Percentiles rank a stretch among this genome's conserved stretches.
Evolutionary conservation across 1,140 invertebrate genomes (phyloP).

Genomic region (Drosophila sp.): DNA sequence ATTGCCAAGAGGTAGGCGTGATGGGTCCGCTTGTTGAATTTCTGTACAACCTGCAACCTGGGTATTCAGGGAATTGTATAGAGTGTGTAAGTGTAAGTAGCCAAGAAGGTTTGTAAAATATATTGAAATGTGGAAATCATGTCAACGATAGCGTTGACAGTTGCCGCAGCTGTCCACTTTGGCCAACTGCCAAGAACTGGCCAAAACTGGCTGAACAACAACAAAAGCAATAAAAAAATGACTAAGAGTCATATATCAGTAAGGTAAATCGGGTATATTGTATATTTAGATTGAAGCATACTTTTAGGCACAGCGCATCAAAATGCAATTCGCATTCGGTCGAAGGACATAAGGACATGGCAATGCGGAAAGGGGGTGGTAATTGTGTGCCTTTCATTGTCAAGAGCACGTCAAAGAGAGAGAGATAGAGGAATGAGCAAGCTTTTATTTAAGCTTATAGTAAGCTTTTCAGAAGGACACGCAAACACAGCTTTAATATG

Average conservation of each 20-base stretch:
- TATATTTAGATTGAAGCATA: constrained; percentile 34
- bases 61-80: not conserved
- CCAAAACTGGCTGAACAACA: constrained; percentile 16
- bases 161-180: constrained; percentile 60
- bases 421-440: not conserved
- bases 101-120: not conserved
- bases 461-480: constrained; percentile 10
- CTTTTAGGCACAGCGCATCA: constrained; percentile 25
- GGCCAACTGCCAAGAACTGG: constrained; percentile 48
- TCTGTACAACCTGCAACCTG: not conserved
- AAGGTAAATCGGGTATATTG: not conserved
- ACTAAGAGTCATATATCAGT: not conserved
- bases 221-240: not conserved
- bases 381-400: constrained; percentile 11
- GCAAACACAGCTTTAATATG: not conserved
- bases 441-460: too few species aligned
- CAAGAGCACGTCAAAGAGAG: not conserved
- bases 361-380: not conserved
- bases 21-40: constrained; percentile 44
- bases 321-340: not conserved
- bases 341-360: constrained; percentile 3
- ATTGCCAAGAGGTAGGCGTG: constrained; percentile 17
- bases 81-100: not conserved
- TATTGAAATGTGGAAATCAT: constrained; percentile 48
- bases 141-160: constrained; percentile 48